phyloP scores from a whole-genome alignment of 2,797 vertebrate species.

The Chrosomus eos region DNA sequence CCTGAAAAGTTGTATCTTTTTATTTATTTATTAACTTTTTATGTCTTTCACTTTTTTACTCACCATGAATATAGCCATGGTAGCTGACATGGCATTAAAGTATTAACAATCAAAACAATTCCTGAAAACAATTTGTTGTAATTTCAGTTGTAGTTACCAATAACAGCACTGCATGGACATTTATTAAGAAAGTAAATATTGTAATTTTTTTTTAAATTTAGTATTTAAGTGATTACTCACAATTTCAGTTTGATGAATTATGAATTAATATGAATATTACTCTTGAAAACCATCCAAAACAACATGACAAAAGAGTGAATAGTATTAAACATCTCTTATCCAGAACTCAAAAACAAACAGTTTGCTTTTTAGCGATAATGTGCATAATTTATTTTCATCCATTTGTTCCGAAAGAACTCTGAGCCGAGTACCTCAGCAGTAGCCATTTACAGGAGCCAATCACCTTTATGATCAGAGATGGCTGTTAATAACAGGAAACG shows the following conservation, averaged over 20 bases:
- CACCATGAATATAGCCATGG: not conserved
- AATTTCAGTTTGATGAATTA: not conserved
- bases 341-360: not conserved
- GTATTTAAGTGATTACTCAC: not conserved
- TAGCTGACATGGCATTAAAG: not conserved
- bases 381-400: not conserved
- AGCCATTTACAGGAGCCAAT: slow-evolving; percentile 37
- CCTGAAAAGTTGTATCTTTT: not conserved
- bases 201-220: not conserved
- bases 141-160: not conserved
- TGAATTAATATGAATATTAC: not conserved
- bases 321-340: not conserved
- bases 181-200: not conserved
- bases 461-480: slow-evolving; percentile 38
- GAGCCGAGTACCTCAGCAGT: not conserved
- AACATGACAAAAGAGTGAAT: not conserved
- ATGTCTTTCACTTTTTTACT: not conserved
- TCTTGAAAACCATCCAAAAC: not conserved
- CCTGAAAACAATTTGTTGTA: not conserved
- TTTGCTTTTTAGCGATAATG: not conserved
- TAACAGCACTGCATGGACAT: not conserved
- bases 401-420: not conserved
- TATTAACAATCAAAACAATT: not conserved
- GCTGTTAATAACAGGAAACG: slow-evolving; percentile 48
- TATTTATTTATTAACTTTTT: not conserved